A percentile compares a stretch with the other conserved stretches of the same genome.
Evolutionary conservation across 2,888 invertebrate species (phyloP).

Genomic region (Tineola bisselliella): DNA sequence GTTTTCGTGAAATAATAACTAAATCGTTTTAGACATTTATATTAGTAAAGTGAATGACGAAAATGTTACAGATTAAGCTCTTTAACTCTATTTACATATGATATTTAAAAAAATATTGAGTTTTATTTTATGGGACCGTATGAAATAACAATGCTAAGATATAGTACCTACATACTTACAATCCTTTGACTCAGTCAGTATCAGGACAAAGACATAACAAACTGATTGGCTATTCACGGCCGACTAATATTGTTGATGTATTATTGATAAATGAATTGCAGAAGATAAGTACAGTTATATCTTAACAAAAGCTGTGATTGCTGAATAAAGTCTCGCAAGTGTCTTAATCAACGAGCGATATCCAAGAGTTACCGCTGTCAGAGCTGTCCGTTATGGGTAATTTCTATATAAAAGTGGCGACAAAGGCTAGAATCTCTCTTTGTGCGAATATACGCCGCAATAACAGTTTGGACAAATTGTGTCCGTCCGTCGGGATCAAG

Average conservation of each 20-base stretch:
- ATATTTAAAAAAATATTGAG: no score
- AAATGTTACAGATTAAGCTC: no score
- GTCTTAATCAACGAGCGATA: conserved; percentile 65
- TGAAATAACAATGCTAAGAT: no score
- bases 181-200: no score
- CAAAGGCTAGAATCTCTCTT: conserved; percentile 15
- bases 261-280: no score
- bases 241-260: no score
- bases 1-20: background rate
- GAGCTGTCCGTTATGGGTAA: conserved; percentile 53
- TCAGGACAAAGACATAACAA: no score
- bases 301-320: conserved; percentile 39
- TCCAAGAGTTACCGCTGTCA: conserved; percentile 42
- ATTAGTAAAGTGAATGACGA: no score
- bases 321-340: conserved; percentile 60
- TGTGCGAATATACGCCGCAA: conserved; percentile 23
- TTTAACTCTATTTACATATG: no score
- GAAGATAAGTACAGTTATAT: background rate
- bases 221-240: no score
- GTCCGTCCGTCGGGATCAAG: conserved; percentile 22
- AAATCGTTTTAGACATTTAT: background rate
- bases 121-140: no score
- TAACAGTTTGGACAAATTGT: conserved; percentile 64
- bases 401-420: conserved; percentile 47
- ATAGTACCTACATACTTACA: no score